Base-by-base conservation (phyloP, 2,888 invertebrate species). In the Tenthredo livida region DNA sequence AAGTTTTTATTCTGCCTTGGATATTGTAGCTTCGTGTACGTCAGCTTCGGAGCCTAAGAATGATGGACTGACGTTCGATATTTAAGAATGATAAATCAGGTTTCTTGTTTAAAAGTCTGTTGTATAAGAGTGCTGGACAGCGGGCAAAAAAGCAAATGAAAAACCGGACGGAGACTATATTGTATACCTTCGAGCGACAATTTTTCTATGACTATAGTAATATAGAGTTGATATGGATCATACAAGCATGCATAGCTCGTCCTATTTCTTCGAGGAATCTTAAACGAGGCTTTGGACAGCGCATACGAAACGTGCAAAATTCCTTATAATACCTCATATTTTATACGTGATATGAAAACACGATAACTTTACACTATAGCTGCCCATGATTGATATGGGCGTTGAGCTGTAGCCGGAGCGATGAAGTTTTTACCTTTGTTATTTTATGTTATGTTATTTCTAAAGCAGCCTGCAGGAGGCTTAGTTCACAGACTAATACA, bases 361-460 rank as follows among this genome's bases (percentile, higher is more conserved):
- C 29, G 77, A 77, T 54, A 54, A 77, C 50, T 54, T 77, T 77
- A 77, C 54, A 17, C 77, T 54, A n/a, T 7, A 21, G 29, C n/a
- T n/a, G n/a, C 33, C 33, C n/a, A 15, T 33, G 77, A 77, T 77
- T 29, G 77, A 54, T 77, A 7, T 77, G 33, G 25, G 54, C 29
- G 54, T 54, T 50, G 77, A 50, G 25, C n/a, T 47, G 4, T 10
- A 54, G 77, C 12, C 29, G n/a, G 10, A 77, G n/a, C 77, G n/a
- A 54, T 77, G 17, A 50, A 77, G 9, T 50, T 77, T 50, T 77
- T 40, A 33, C 33, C 54, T 75, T 17, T 21, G 25, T 50, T n/a
- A n/a, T n/a, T 47, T 37, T 37, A 37, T 37, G 37, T n/a, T 17
- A 12, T 43, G 37, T 73, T 43, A 15, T 40, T 40, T 21, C 43